phyloP scores from a whole-genome alignment of 2,888 invertebrate genomes.

The Eupithecia inturbata region DNA sequence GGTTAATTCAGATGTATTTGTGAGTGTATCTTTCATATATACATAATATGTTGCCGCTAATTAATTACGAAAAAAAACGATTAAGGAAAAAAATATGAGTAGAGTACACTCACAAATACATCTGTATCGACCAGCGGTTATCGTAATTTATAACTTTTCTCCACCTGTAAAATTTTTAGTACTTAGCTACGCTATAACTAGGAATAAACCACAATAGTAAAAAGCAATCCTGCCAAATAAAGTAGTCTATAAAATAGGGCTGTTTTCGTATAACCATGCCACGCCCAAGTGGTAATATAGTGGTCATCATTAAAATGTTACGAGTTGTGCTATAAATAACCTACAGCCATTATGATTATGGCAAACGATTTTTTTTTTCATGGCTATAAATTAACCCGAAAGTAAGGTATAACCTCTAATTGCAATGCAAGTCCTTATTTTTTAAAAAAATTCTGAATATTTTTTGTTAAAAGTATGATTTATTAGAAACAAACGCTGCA shows the following conservation, averaged over 20 bases:
- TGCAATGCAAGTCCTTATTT: not conserved
- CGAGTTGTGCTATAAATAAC: constrained; percentile 78
- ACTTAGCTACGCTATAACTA: constrained; percentile 30
- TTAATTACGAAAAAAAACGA: too few relatives aligned
- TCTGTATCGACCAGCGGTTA: not conserved
- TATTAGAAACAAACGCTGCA: not conserved
- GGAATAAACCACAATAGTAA: constrained; percentile 45
- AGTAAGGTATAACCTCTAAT: constrained; percentile 48
- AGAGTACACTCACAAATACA: not conserved
- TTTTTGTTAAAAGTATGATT: not conserved
- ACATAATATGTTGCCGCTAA: not conserved
- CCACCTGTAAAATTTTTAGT: constrained; percentile 37
- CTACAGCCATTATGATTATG: constrained; percentile 75
- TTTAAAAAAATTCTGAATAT: not conserved
- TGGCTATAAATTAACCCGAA: constrained; percentile 74
- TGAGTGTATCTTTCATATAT: not conserved
- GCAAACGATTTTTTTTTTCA: constrained; percentile 77
- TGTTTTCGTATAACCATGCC: constrained; percentile 58
- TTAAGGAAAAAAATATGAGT: not conserved
- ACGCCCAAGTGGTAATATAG: constrained; percentile 77
- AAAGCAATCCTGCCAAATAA: constrained; percentile 54
- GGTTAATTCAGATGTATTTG: not conserved
- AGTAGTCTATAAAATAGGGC: constrained; percentile 62
- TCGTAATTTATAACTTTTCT: constrained; percentile 4
- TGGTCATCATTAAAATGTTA: constrained; percentile 78